Percentiles rank a stretch among this genome's conserved stretches.
phyloP scores from a whole-genome alignment of 2,797 vertebrate genomes.

The Chrysocyon brachyurus region DNA sequence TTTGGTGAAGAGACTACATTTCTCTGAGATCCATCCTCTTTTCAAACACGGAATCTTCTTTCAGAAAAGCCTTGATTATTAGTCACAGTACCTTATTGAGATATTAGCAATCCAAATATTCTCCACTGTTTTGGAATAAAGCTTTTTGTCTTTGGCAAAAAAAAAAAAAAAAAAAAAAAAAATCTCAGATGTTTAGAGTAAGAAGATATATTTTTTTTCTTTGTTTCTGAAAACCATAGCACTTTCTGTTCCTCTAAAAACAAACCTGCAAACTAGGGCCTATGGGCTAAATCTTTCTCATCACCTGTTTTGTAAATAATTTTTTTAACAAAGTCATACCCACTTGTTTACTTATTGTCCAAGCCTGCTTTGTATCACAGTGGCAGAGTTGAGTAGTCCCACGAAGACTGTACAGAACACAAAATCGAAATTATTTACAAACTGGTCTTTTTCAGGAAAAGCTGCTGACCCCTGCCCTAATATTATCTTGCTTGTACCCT shows the following conservation, averaged over 20 bases:
- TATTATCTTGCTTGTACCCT: neutral
- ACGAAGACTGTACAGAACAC: neutral
- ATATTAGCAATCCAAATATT: conserved; percentile 1
- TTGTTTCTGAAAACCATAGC: neutral
- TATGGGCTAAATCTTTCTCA: neutral
- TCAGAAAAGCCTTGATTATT: neutral
- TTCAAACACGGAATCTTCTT: neutral
- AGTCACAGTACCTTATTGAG: neutral
- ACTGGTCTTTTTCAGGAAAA: neutral
- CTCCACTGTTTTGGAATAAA: neutral
- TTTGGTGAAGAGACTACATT: neutral
- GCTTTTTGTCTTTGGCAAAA: neutral
- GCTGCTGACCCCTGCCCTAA: neutral
- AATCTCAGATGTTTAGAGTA: neutral
- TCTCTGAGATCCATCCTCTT: neutral
- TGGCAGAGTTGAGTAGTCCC: neutral
- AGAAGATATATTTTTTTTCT: neutral
- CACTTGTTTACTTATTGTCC: neutral
- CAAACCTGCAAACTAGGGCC: neutral
- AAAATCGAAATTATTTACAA: neutral
- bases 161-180: neutral
- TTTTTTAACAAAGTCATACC: neutral
- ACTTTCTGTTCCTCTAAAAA: neutral
- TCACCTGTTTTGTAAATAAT: neutral
- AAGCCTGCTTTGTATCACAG: neutral